Base-by-base conservation (phyloP, 1,140 invertebrate species). In the Phthorimaea operculella region DNA sequence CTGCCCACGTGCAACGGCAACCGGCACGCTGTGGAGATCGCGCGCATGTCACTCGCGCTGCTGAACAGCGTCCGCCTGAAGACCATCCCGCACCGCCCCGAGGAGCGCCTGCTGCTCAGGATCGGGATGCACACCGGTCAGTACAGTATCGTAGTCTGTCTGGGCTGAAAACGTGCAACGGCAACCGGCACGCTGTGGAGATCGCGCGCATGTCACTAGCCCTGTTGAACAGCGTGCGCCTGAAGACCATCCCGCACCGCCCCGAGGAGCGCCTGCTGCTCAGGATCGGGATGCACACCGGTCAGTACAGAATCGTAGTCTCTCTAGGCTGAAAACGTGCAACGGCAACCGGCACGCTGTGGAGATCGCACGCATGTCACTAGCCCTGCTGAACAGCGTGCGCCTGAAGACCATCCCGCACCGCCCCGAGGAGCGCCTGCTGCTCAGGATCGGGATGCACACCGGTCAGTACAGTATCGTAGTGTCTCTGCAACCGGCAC, bases 381-480 rank as follows among this genome's bases (percentile, higher is more conserved):
- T 99, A 42, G 92, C 93, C 0, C 83, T 99, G 2, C 87, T 98
- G 51, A 89, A 93, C 45, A 92, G 92, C 36, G 94, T 99, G 5
- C 88, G 92, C 65, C 92, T 90, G 50, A 99, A 99, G 85, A 91
- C 90, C 14, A 98, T 99, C 59, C 90, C 92, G 9, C 97, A 99
- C 83, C 86, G 93, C 53, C 95, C 95, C 0, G 88, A 91, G 11
- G 93, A 95, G 59, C 91, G 95, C 68, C 87, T 99, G 0, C 93
- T 96, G 69, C 87, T 99, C 0, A 87, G 98, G 57, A 99, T 99
- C 68, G 98, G 98, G 16, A 92, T 99, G 74, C 98, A 99, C 85
- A 93, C 95, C 53, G 95, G 95, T 94, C 68, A 62, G 53, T 44
- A 45, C 28, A 28, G 36, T 9, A 12, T 39, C 10, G 11, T 34